These are phyloP conservation scores for Catamblyrhynchus diadema DNA, from an alignment of 2,797 vertebrate species.

Conservation along the genomic window DNA sequence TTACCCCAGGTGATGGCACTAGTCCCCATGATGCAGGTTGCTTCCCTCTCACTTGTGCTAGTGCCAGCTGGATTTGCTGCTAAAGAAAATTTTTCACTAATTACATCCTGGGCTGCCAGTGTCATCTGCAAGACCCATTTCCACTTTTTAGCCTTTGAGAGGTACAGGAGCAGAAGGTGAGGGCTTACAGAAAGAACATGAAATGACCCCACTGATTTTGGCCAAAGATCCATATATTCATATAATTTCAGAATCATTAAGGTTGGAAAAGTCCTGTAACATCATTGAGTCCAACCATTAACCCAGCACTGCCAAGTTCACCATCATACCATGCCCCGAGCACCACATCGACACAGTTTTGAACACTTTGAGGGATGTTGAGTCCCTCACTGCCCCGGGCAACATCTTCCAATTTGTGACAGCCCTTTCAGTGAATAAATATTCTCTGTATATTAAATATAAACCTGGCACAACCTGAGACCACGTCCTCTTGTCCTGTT, in stretches of 20 bases:
- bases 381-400: accelerated
- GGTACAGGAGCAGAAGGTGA: neutral
- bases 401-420: neutral
- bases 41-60: neutral
- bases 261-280: neutral
- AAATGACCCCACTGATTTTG: neutral
- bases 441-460: neutral
- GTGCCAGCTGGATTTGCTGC: neutral
- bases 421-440: neutral
- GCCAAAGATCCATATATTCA: neutral
- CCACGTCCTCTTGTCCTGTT: accelerated
- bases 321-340: neutral
- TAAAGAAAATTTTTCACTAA: neutral
- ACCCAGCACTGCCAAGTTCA: neutral
- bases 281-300: neutral
- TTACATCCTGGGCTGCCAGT: neutral
- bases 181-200: neutral
- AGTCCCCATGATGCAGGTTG: neutral
- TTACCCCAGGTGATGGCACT: neutral
- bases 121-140: neutral
- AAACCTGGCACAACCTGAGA: neutral
- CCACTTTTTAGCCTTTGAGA: neutral
- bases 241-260: neutral
- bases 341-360: neutral
- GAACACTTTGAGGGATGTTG: accelerated